Evolutionary conservation across 2,113 vertebrate genomes (phyloP), one percentile per base, ranked within the genome.

Genomic region (Cathartes aura): DNA sequence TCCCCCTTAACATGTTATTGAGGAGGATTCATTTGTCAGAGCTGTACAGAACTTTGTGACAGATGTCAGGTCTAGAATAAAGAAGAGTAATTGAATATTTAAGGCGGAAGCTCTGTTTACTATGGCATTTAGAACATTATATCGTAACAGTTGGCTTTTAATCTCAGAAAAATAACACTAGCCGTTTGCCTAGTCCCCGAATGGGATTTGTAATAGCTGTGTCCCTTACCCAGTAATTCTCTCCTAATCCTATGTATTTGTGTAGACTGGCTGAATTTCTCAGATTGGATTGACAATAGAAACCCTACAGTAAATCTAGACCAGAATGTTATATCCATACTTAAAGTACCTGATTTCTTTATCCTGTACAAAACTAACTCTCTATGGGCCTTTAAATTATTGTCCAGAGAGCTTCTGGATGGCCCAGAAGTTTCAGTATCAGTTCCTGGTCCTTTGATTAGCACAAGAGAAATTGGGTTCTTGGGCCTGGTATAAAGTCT

Each of bases 71-170:
- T 78, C 80, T 89, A 47, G 63, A 89, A 88, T 90, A 81, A 90
- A 74, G 81, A 80, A 64, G 29, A 94, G 22, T 81, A 86, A 90
- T 93, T 88, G 86, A 94, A 85, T 94, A 50, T 91, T 91, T 89
- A 83, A 94, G 71, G 42, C 67, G 43, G 74, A 62, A 67, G 82
- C 63, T 92, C 88, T 94, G 58, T 86, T 93, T 93, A 36, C 81
- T 48, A 1, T 68, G 60, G 52, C 47, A 68, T 97, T 93, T 73
- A 70, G 85, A 92, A 92, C 24, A 42, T 76, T 85, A 8, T 62
- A 83, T 66, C 1, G 3, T 66, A 83, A 78, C 93, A 93, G 82
- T 88, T 95, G 93, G 71, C 67, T 90, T 96, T 89, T 90, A 86
- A 94, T 83, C 95, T 88, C 55, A 70, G 73, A 72, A 92, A 89